These are phyloP conservation scores for Procambarus clarkii DNA, from an alignment of 1,140 invertebrate genomes.

Conservation along the genomic window DNA sequence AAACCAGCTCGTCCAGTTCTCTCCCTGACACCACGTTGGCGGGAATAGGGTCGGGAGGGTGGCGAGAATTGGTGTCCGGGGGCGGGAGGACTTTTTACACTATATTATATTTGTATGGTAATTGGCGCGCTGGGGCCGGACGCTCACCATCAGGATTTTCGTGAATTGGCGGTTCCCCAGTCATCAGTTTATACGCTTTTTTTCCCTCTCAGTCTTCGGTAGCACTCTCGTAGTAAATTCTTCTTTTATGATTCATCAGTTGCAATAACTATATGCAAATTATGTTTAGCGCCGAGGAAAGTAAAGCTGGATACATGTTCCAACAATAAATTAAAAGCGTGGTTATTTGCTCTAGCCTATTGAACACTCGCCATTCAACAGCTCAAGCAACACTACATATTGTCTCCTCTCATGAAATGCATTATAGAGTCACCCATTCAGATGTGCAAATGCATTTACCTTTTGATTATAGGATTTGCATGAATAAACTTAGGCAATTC, in stretches of 20 bases:
- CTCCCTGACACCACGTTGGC: not conserved
- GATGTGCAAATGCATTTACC: not conserved
- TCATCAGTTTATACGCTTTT: too few species aligned
- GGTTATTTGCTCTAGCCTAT: not conserved
- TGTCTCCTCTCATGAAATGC: too few species aligned
- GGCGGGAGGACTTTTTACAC: conserved; percentile 12
- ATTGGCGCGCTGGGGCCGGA: conserved; percentile 20
- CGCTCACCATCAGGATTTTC: not conserved
- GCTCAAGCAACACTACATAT: too few species aligned
- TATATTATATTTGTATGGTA: conserved; percentile 44
- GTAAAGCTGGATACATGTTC: not conserved
- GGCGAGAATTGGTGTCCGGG: not conserved
- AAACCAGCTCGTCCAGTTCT: not conserved
- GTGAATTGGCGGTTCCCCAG: not conserved
- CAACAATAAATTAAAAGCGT: too few species aligned
- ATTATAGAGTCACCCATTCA: not conserved
- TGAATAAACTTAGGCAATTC: not conserved
- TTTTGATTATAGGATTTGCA: not conserved
- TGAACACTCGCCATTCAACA: too few species aligned
- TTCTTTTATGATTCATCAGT: not conserved
- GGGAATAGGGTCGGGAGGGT: not conserved
- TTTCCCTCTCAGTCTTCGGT: too few species aligned
- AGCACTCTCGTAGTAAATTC: not conserved
- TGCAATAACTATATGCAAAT: not conserved
- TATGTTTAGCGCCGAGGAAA: not conserved